These are phyloP conservation scores for Zingel zingel DNA, from an alignment of 2,113 vertebrate species.

Conservation along the genomic window DNA sequence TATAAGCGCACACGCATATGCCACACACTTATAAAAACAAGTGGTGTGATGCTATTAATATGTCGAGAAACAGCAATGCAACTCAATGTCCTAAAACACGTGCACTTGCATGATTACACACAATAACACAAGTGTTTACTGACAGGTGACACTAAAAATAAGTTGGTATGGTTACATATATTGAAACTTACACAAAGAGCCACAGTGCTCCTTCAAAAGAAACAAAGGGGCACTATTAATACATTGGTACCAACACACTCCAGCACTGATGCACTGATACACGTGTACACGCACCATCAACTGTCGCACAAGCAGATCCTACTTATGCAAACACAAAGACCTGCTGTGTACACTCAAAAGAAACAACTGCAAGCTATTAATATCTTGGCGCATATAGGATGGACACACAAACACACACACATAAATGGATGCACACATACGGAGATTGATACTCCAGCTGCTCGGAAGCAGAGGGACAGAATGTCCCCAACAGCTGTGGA, in stretches of 20 bases:
- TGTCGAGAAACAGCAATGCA: slow-evolving; percentile 34
- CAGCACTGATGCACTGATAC: slow-evolving; percentile 33
- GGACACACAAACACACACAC: slow-evolving; percentile 45
- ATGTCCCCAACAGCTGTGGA: slow-evolving; percentile 82
- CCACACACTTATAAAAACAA: slow-evolving; percentile 56
- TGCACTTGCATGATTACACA: slow-evolving; percentile 50
- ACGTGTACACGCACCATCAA: slow-evolving; percentile 50
- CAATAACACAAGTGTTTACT: slow-evolving; percentile 64
- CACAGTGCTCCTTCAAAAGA: slow-evolving; percentile 55
- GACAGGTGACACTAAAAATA: slow-evolving; percentile 83
- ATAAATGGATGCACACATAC: slow-evolving; percentile 55
- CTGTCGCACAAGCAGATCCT: slow-evolving; percentile 68
- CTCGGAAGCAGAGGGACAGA: slow-evolving; percentile 78
- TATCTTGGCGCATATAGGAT: slow-evolving; percentile 63
- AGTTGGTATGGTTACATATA: background rate
- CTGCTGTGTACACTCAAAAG: slow-evolving; percentile 74
- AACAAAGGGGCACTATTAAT: slow-evolving; percentile 78
- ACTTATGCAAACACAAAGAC: slow-evolving; percentile 80
- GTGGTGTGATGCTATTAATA: slow-evolving; percentile 67
- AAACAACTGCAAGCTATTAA: slow-evolving; percentile 80
- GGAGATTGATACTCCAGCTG: slow-evolving; percentile 81
- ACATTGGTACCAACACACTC: slow-evolving; percentile 48
- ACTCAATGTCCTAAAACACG: slow-evolving; percentile 42
- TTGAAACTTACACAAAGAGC: slow-evolving; percentile 52
- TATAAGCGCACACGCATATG: slow-evolving; percentile 33